phyloP scores from a whole-genome alignment of 2,888 invertebrate genomes.

The Hermaeophaga mercurialis region DNA sequence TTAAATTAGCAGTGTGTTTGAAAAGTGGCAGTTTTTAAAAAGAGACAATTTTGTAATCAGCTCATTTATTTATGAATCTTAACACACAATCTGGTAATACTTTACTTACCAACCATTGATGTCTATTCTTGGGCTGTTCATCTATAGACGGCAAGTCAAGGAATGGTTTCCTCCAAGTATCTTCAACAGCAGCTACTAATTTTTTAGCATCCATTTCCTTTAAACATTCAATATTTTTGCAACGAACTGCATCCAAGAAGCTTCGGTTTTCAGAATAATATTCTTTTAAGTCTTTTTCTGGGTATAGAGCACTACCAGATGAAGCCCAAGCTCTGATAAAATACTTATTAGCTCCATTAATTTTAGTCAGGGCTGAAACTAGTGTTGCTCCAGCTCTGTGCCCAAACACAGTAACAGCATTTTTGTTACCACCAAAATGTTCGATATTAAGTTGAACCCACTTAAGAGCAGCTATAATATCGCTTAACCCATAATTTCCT shows the following conservation, averaged over 20 bases:
- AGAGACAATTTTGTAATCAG: no score
- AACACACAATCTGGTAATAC: no score
- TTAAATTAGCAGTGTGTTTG: no score
- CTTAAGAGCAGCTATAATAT: constrained; percentile 74
- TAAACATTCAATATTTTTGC: constrained; percentile 63
- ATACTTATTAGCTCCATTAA: constrained; percentile 65
- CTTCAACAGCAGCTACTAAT: constrained; percentile 72
- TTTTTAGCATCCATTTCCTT: constrained; percentile 61
- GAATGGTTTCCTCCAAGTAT: constrained; percentile 70
- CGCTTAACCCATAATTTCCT: constrained; percentile 86
- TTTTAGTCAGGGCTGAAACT: constrained; percentile 73
- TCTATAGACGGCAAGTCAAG: constrained; percentile 60
- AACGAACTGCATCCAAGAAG: constrained; percentile 62
- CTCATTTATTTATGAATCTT: no score
- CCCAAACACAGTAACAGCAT: constrained; percentile 80
- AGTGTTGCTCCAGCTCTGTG: constrained; percentile 83
- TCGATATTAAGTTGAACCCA: constrained; percentile 84
- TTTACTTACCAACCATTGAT: constrained; percentile 69
- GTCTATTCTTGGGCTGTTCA: constrained; percentile 64
- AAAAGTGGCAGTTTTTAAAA: no score
- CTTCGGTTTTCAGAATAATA: constrained; percentile 66
- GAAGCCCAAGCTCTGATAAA: constrained; percentile 81
- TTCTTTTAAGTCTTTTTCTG: constrained; percentile 66
- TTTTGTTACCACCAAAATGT: constrained; percentile 82
- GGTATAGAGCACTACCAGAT: constrained; percentile 76